Conservation (phyloP, 2,797 vertebrate genomes). For the Lagodon rhomboides region DNA sequence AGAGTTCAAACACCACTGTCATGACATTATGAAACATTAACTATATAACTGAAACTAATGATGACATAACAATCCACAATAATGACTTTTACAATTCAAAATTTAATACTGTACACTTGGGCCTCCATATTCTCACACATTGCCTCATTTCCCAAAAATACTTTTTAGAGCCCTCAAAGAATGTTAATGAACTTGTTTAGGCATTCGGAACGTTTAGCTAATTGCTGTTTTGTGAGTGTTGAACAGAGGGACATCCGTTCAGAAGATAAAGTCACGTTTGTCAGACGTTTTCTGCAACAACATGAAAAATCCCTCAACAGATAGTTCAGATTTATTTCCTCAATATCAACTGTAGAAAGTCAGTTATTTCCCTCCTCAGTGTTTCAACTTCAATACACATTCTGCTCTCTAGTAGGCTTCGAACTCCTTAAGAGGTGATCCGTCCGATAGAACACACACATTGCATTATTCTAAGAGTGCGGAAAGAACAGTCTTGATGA, state of each 20-base stretch:
- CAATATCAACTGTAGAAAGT: background rate
- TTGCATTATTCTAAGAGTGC: background rate
- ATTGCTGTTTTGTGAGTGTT: background rate
- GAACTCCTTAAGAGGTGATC: background rate
- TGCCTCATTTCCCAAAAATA: background rate
- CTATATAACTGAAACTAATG: background rate
- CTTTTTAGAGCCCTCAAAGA: background rate
- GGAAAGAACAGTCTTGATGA: background rate
- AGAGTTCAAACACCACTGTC: background rate
- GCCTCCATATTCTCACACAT: constrained; percentile 5
- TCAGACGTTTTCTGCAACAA: background rate
- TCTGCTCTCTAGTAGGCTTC: background rate
- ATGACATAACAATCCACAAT: background rate
- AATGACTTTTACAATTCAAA: background rate
- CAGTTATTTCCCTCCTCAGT: background rate
- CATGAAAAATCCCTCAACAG: background rate
- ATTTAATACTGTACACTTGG: background rate
- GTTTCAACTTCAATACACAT: constrained; percentile 1
- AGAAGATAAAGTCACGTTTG: constrained; percentile 1
- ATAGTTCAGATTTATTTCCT: constrained; percentile 3
- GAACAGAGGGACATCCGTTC: background rate
- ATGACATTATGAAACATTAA: background rate
- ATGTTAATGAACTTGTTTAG: background rate
- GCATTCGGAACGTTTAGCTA: no score
- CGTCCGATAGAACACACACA: background rate